phyloP scores from a whole-genome alignment of 2,113 vertebrate species.

The Mustelus asterias region DNA sequence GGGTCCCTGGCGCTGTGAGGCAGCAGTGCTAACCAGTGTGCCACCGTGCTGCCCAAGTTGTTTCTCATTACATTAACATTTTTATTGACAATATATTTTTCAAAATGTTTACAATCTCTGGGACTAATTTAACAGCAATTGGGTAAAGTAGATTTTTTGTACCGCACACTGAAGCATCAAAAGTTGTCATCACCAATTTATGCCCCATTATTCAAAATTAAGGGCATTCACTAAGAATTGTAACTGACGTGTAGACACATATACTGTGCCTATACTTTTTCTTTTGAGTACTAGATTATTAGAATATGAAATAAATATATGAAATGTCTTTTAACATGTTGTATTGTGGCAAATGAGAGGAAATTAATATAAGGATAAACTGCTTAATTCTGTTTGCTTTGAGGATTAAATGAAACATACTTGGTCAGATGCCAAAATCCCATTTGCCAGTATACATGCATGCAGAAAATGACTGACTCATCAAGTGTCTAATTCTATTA shows the following conservation, averaged over 20 bases:
- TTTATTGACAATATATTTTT: neutral
- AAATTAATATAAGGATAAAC: neutral
- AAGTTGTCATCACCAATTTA: neutral
- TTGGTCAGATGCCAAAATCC: neutral
- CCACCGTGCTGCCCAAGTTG: no score
- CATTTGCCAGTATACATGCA: neutral
- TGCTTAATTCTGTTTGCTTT: neutral
- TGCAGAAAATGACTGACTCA: neutral
- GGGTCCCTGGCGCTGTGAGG: no score
- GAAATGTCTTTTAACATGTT: neutral
- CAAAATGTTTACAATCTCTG: neutral
- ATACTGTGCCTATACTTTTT: neutral
- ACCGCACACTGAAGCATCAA: neutral
- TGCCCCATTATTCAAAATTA: neutral
- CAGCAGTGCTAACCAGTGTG: no score
- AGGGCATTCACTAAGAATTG: neutral
- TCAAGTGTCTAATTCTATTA: neutral
- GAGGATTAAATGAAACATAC: neutral
- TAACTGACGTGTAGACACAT: neutral
- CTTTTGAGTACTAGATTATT: neutral
- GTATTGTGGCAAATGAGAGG: neutral
- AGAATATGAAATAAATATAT: neutral
- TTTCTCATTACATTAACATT: neutral
- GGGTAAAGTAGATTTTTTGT: neutral
- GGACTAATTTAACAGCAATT: neutral